A percentile compares a stretch with the other conserved stretches of the same genome.
phyloP scores from a whole-genome alignment of 2,797 vertebrate species.

The Scyliorhinus canicula region DNA sequence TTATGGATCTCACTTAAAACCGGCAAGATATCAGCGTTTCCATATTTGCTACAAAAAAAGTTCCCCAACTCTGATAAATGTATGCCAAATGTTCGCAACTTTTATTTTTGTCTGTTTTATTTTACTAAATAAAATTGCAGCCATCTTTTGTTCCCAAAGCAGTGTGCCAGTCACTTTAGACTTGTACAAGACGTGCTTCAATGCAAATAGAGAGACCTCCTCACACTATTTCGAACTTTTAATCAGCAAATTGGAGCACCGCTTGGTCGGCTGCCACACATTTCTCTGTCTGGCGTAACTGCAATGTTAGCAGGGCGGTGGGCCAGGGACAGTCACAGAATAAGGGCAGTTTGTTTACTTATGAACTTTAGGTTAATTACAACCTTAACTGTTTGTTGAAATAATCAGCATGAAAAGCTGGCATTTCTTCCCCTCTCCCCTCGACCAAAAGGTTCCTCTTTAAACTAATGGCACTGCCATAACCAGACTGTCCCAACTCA shows the following conservation, averaged over 20 bases:
- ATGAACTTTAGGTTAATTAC: conserved; percentile 8
- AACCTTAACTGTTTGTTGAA: conserved; percentile 19
- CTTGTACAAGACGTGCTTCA: not conserved
- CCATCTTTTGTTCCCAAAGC: not conserved
- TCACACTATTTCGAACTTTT: not conserved
- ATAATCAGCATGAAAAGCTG: not conserved
- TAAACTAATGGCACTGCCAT: not conserved
- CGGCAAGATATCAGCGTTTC: not conserved
- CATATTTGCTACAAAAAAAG: not conserved
- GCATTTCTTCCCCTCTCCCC: not conserved
- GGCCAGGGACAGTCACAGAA: not conserved
- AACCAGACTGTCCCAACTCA: not conserved
- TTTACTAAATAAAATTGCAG: not conserved
- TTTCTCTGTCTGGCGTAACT: not conserved
- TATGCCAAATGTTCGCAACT: not conserved
- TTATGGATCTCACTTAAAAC: not conserved
- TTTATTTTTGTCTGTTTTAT: not conserved
- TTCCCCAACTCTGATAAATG: not conserved
- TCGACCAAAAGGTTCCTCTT: not conserved
- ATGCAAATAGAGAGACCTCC: not conserved
- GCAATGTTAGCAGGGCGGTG: not conserved
- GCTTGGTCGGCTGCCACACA: not conserved
- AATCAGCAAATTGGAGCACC: not conserved
- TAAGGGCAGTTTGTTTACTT: not conserved
- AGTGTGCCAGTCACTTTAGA: not conserved